Base-by-base conservation (phyloP, 2,888 invertebrate genomes). In the Conops quadrifasciatus region DNA sequence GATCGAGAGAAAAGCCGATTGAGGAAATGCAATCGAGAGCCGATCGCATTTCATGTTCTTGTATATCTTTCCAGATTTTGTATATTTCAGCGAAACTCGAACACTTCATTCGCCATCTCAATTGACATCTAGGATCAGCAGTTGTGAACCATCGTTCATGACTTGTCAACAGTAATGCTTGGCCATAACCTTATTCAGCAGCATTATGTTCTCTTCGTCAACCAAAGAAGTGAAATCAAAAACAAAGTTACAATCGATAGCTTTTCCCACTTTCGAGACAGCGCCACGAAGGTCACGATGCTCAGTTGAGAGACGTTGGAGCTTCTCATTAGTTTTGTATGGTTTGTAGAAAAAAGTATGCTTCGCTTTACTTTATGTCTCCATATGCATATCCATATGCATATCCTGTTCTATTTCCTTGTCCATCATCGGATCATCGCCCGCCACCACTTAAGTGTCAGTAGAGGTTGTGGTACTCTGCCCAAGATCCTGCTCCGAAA, bases 111-210 rank as follows among this genome's bases (percentile, higher is more conserved):
- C 19, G 85, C 85, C 67, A 84, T 80, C 9, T 80, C 80, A 15
- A 80, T 80, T 15, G 79, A 73, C 85, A 84, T 85, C 68, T 81
- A 78, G 26, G 81, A 84, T 82, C 62, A 95, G 85, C 77, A 92
- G 90, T 81, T 96, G 95, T 2, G 96, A 97, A 47, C 97, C 95
- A 69, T 96, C 95, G 77, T 96, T 90, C 89, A 96, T 91, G 58
- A 97, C 98, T 87, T 97, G 96, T 76, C 97, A 90, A 81, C 95
- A 94, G 83, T 97, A 94, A 88, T 98, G 98, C 83, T 98, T 96
- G 78, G 95, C 95, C 75, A 98, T 94, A 24, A 96, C 95, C 87
- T 93, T 91, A 84, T 94, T 94, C n/a, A 95, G 86, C 21, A 93
- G 85, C 80, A 89, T 88, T 64, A 90, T 87, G 80, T 92, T 92